phyloP scores from a whole-genome alignment of 2,797 vertebrate genomes.

The Melanotaenia nigrans region DNA sequence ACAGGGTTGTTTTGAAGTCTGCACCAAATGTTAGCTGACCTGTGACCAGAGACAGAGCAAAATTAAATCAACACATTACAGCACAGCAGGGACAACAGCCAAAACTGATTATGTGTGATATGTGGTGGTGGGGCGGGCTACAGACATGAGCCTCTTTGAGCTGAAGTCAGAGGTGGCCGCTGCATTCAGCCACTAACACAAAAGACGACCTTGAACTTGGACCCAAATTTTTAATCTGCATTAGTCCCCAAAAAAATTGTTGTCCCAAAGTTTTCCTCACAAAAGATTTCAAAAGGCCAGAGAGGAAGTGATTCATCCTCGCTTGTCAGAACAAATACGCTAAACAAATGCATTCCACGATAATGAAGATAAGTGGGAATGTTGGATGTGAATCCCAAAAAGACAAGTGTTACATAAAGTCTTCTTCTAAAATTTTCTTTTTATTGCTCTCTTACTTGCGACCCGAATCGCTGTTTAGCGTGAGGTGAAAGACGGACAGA shows the following conservation, averaged over 20 bases:
- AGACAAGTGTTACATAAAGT: neutral
- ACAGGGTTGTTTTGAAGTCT: constrained; percentile 23
- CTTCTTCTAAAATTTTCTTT: neutral
- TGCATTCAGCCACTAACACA: constrained; percentile 55
- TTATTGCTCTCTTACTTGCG: too few relatives aligned
- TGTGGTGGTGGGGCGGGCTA: constrained; percentile 23
- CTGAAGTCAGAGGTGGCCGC: constrained; percentile 53
- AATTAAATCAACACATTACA: constrained; percentile 36
- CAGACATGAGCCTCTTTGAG: constrained; percentile 51
- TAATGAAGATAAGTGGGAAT: constrained; percentile 61
- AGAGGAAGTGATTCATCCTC: constrained; percentile 71
- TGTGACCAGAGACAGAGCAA: constrained; percentile 16
- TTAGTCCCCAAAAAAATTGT: constrained; percentile 55
- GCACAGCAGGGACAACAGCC: constrained; percentile 27
- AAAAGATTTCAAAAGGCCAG: constrained; percentile 64
- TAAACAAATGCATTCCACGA: constrained; percentile 61
- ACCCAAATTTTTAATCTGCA: constrained; percentile 53
- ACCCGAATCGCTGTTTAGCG: too few relatives aligned
- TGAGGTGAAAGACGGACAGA: too few relatives aligned
- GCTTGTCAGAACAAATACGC: constrained; percentile 64
- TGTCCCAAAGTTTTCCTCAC: constrained; percentile 55
- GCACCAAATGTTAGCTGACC: constrained; percentile 29
- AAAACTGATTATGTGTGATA: constrained; percentile 35
- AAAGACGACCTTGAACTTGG: constrained; percentile 65
- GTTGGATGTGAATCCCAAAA: constrained; percentile 31